These are phyloP conservation scores for Chaitophorus viminalis DNA, from an alignment of 2,888 invertebrate species.

Conservation along the genomic window DNA sequence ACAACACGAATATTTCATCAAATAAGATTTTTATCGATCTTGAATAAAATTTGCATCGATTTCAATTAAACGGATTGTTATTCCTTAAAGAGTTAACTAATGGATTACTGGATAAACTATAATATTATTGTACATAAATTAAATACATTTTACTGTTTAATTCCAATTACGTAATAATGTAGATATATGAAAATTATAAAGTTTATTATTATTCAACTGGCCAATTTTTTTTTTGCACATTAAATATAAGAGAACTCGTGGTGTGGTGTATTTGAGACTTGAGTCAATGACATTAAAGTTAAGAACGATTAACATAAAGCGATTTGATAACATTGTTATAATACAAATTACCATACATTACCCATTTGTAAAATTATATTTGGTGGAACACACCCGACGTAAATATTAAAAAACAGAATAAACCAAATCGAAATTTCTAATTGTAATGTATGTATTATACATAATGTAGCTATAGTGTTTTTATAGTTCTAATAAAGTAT, in stretches of 20 bases:
- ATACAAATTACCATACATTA: slow-evolving; percentile 14
- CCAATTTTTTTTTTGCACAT: slow-evolving; percentile 16
- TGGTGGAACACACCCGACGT: not conserved
- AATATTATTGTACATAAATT: not conserved
- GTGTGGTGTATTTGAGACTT: too few species aligned
- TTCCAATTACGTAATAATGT: not conserved
- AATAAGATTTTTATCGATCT: not conserved
- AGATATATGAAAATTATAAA: not conserved
- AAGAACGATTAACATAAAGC: slow-evolving; percentile 22
- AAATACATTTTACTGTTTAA: not conserved
- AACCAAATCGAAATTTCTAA: not conserved
- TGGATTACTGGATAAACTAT: too few species aligned
- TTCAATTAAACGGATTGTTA: too few species aligned
- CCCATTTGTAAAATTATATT: slow-evolving; percentile 20
- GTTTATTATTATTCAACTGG: not conserved
- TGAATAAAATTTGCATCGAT: not conserved
- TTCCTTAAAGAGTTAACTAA: not conserved
- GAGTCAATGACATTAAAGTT: slow-evolving; percentile 28
- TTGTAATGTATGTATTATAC: not conserved
- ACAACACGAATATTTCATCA: not conserved
- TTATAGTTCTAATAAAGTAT: too few species aligned
- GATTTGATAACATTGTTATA: slow-evolving; percentile 16
- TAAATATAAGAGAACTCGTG: not conserved
- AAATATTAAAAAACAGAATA: slow-evolving; percentile 25
- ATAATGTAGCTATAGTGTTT: too few species aligned